Percentiles rank a stretch among this genome's conserved stretches.
Evolutionary conservation across 2,797 vertebrate genomes (phyloP).

Genomic region (Lepilemur septentrionalis): DNA sequence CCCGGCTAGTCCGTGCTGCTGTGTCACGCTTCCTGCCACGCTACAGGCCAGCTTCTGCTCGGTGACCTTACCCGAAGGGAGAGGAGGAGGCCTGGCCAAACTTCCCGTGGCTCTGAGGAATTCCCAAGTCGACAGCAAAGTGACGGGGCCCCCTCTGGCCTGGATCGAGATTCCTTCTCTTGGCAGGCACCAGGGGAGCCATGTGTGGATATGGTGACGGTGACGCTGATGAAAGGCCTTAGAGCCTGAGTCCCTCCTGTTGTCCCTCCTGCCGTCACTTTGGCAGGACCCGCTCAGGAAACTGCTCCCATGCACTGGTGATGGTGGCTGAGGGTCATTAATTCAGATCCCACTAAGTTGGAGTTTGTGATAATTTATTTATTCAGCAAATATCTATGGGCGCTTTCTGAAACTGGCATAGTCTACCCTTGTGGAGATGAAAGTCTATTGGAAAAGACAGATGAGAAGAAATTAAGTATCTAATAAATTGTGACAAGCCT

Average conservation of each 20-base stretch:
- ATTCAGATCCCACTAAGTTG: background rate
- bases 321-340: background rate
- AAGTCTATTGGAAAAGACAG: background rate
- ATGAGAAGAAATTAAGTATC: background rate
- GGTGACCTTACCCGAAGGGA: too few relatives aligned
- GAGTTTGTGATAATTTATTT: background rate
- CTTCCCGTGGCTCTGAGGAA: background rate
- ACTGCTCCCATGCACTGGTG: rapidly evolving
- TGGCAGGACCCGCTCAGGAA: background rate
- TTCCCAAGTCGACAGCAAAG: background rate
- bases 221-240: background rate
- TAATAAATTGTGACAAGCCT: background rate
- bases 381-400: background rate
- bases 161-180: background rate
- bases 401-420: background rate
- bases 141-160: background rate
- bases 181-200: background rate
- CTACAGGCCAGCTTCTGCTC: background rate
- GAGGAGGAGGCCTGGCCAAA: background rate
- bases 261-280: background rate
- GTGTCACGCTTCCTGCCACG: background rate
- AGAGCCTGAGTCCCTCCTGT: background rate
- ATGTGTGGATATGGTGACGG: background rate
- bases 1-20: background rate
- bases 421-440: background rate